phyloP scores from a whole-genome alignment of 2,113 vertebrate genomes.

The Psittacula cyanocephala region DNA sequence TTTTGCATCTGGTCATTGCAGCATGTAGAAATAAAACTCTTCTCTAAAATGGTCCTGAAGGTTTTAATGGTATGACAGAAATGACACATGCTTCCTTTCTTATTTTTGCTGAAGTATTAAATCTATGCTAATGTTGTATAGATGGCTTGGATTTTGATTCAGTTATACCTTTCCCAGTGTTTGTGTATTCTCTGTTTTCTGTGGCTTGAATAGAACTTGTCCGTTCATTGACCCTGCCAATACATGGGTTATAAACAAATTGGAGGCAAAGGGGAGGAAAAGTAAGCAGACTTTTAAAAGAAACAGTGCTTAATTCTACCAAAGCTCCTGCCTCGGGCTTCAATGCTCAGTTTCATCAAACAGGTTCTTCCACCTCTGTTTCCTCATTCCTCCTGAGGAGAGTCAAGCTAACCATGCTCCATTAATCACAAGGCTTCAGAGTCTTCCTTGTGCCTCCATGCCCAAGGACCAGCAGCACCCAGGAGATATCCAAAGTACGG shows the following conservation, averaged over 20 bases:
- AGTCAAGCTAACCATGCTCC: slow-evolving; percentile 37
- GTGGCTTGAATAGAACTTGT: background rate
- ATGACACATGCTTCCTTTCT: background rate
- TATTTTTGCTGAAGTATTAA: background rate
- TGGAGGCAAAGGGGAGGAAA: background rate
- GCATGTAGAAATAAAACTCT: background rate
- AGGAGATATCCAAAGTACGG: background rate
- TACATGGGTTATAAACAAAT: background rate
- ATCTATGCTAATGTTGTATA: background rate
- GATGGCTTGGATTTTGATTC: background rate
- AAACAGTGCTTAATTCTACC: slow-evolving; percentile 14
- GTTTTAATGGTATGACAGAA: background rate
- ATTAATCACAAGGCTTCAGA: background rate
- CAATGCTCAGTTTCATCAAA: slow-evolving; percentile 34
- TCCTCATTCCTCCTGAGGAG: slow-evolving; percentile 53
- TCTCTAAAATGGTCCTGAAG: background rate
- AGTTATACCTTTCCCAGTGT: background rate
- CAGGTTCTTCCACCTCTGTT: slow-evolving; percentile 62
- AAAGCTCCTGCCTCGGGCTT: slow-evolving; percentile 25
- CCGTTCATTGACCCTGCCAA: background rate
- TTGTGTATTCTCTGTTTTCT: background rate
- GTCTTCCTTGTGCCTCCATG: background rate
- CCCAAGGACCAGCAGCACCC: background rate
- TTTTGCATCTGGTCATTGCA: background rate
- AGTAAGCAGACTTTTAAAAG: background rate